Evolutionary conservation across 2,888 invertebrate species (phyloP).

Genomic region (Mimumesa dahlbomi): DNA sequence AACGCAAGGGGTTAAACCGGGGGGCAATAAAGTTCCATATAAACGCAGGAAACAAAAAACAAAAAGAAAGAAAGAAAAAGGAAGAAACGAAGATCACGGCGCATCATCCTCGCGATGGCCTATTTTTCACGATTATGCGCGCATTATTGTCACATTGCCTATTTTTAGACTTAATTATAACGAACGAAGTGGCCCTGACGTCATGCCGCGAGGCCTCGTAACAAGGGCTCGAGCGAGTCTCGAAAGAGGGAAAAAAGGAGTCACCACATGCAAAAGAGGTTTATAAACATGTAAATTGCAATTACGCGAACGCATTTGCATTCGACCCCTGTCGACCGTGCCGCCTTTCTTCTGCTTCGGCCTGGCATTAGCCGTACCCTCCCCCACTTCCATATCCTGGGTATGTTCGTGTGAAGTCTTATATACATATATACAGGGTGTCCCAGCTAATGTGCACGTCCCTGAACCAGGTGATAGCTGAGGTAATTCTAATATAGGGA

Average conservation of each 20-base stretch:
- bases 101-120: background rate
- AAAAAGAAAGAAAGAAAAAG: no score
- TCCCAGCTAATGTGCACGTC: no score
- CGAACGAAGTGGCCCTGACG: slow-evolving; percentile 32
- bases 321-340: slow-evolving; percentile 33
- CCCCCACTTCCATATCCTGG: background rate
- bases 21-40: no score
- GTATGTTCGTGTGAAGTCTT: slow-evolving; percentile 32
- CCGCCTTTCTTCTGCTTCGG: slow-evolving; percentile 28
- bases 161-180: slow-evolving; percentile 62
- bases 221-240: slow-evolving; percentile 25
- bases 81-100: no score
- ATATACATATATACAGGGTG: no score
- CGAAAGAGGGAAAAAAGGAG: slow-evolving; percentile 18
- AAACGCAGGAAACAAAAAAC: background rate
- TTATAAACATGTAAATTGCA: slow-evolving; percentile 59
- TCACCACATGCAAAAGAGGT: slow-evolving; percentile 48
- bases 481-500: no score
- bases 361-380: slow-evolving; percentile 18
- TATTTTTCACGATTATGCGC: slow-evolving; percentile 22
- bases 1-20: no score
- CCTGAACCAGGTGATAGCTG: no score
- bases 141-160: slow-evolving; percentile 46
- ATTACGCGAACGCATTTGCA: slow-evolving; percentile 55
- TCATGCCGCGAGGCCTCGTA: slow-evolving; percentile 18